Conservation (phyloP, 2,888 invertebrate genomes). For the Acholoe squamosa region DNA sequence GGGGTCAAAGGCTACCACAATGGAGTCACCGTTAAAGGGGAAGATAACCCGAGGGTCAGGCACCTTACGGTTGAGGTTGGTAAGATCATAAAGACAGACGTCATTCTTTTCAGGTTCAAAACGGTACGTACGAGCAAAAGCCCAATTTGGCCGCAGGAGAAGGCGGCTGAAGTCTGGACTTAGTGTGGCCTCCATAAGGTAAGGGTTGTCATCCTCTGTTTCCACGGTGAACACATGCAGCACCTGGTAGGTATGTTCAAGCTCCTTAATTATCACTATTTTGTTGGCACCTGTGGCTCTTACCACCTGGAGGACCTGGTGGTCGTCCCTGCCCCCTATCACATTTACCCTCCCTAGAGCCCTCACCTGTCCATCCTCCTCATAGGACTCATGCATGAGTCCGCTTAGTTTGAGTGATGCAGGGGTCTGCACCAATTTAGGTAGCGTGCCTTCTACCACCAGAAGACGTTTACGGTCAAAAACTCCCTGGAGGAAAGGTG, state of each 20-base stretch:
- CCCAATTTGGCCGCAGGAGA: neutral
- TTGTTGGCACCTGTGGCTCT: neutral
- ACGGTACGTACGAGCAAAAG: neutral
- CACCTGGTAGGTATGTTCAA: neutral
- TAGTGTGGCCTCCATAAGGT: constrained; percentile 23
- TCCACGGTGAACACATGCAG: neutral
- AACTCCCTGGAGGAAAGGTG: neutral
- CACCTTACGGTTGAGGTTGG: neutral
- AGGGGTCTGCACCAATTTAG: neutral
- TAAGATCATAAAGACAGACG: neutral
- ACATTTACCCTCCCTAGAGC: neutral
- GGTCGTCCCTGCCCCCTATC: neutral
- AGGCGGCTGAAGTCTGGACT: constrained; percentile 37
- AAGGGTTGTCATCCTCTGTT: neutral
- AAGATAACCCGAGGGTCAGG: neutral
- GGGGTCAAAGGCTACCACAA: constrained; percentile 38
- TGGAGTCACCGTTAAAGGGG: neutral
- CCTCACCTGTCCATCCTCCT: neutral
- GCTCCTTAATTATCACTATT: neutral
- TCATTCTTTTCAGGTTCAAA: neutral
- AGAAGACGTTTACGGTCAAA: neutral
- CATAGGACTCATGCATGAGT: neutral
- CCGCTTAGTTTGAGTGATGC: neutral
- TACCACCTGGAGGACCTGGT: constrained; percentile 27
- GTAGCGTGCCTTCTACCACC: neutral